A percentile compares a stretch with the other conserved stretches of the same genome.
Conservation (phyloP, 2,797 vertebrate genomes). For the Rhinogobio ventralis region DNA sequence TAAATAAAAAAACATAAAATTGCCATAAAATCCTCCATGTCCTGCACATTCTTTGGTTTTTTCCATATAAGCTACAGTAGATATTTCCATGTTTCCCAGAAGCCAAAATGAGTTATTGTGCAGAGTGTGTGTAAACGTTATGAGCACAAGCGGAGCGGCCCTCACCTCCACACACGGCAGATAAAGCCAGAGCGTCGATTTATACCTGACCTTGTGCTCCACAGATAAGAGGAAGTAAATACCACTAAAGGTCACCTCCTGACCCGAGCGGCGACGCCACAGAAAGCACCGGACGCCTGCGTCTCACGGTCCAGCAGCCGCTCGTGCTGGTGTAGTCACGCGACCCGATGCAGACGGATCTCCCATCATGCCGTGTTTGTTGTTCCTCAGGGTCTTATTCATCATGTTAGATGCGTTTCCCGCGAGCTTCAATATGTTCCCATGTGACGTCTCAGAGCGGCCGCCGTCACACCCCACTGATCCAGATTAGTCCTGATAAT, state of each 20-base stretch:
- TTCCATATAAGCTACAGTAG: background rate
- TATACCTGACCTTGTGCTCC: slow-evolving; percentile 36
- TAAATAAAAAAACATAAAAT: too few species aligned
- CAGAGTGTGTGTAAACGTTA: background rate
- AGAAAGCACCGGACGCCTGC: background rate
- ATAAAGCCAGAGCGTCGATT: slow-evolving; percentile 3
- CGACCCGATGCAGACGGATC: background rate
- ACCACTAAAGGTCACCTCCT: slow-evolving; percentile 37
- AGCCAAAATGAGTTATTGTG: too few species aligned
- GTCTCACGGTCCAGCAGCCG: background rate
- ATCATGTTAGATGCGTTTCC: slow-evolving; percentile 8
- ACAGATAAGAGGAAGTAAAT: slow-evolving; percentile 37
- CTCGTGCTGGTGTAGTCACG: background rate
- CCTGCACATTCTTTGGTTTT: background rate
- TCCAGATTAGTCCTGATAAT: slow-evolving; percentile 61
- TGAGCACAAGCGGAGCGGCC: too few species aligned
- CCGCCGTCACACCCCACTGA: slow-evolving; percentile 46
- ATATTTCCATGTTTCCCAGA: background rate
- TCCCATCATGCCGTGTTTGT: background rate
- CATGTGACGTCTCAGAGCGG: slow-evolving; percentile 31
- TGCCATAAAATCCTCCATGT: background rate
- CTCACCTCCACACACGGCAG: too few species aligned
- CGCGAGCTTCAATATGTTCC: slow-evolving; percentile 36
- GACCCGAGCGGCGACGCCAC: background rate
- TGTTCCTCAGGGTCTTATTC: slow-evolving; percentile 9